Evolutionary conservation across 30 jellyfish, hydroid and myxozoan species (phyloP), one percentile per base, ranked within the genome.

Genomic region (Turritopsis rubra): DNA sequence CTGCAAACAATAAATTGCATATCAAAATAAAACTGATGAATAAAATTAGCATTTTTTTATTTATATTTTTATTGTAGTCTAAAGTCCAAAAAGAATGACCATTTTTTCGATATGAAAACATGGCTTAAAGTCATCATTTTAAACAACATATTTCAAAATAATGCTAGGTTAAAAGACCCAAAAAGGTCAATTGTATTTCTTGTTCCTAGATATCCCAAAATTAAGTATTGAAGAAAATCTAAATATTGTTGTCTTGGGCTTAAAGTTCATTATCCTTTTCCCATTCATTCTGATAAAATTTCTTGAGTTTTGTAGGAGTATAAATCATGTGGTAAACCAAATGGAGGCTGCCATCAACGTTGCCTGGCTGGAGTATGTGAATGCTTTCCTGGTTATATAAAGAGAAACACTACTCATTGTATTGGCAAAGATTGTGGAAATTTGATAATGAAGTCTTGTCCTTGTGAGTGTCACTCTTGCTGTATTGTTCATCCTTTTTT

Each of bases 331-430:
- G 98, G 98, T 20, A 18, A 71, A 28, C 60, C 83, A 28, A 92
- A 92, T 74, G 98, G 98, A 16, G 98, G 98, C 24, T 92, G 98
- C 82, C 86, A 85, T n/a, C 98, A 92, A 8, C 76, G 25, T 7
- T 92, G 98, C 70, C 87, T 70, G 25, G 28, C 75, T 60, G 96
- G 95, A 9, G 60, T 85, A 20, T 92, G 98, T 75, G 71, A 79
- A 26, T 92, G 98, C 71, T 24, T 68, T 24, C 91, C 94, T 66
- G 98, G 98, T 17, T 92, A 88, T 60, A 71, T 66, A 16, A 28
- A 24, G 5, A 28, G 25, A 3, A 88, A 88, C 73, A 31, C 76
- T 66, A 88, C 96, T 19, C 90, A 88, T 30, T 92, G 98, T 54
- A 16, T 41, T 27, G 85, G 75, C 41, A 92, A 88, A 83, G 94